These are phyloP conservation scores for Vulpes lagopus DNA, from an alignment of 2,113 vertebrate genomes.

Conservation along the genomic window DNA sequence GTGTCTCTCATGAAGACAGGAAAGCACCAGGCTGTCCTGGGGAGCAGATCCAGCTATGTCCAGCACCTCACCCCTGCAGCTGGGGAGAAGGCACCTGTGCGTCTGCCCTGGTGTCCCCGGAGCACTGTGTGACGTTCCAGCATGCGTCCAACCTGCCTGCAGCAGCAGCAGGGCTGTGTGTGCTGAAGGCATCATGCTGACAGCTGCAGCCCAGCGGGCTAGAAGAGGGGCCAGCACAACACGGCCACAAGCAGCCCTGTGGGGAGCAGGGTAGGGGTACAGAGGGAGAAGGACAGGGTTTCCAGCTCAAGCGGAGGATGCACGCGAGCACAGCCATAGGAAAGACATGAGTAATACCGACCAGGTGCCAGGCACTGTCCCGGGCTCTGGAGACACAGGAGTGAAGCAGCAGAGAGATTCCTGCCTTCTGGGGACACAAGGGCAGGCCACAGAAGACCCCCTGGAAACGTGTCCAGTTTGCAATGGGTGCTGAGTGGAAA, in stretches of 20 bases:
- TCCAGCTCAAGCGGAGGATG: background rate
- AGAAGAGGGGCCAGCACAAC: background rate
- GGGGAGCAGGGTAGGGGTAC: too few relatives aligned
- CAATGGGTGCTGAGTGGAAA: background rate
- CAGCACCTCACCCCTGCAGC: background rate
- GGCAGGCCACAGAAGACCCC: background rate
- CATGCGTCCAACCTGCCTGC: background rate
- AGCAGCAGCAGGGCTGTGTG: background rate
- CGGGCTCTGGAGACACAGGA: background rate
- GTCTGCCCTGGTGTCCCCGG: accelerated
- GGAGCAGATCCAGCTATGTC: background rate
- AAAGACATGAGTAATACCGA: accelerated
- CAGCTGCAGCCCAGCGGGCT: accelerated
- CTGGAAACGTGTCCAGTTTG: background rate
- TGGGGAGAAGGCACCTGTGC: accelerated
- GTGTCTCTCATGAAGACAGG: background rate
- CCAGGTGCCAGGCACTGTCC: background rate
- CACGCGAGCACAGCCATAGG: accelerated
- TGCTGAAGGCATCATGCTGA: background rate
- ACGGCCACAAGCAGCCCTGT: too few relatives aligned
- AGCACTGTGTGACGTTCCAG: background rate
- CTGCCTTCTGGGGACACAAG: accelerated
- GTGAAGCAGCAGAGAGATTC: accelerated
- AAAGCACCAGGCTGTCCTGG: too few relatives aligned
- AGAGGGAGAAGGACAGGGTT: background rate